Evolutionary conservation across 2,888 invertebrate genomes (phyloP), one percentile per base, ranked within the genome.

Genomic region (Trachelus troglodyta): DNA sequence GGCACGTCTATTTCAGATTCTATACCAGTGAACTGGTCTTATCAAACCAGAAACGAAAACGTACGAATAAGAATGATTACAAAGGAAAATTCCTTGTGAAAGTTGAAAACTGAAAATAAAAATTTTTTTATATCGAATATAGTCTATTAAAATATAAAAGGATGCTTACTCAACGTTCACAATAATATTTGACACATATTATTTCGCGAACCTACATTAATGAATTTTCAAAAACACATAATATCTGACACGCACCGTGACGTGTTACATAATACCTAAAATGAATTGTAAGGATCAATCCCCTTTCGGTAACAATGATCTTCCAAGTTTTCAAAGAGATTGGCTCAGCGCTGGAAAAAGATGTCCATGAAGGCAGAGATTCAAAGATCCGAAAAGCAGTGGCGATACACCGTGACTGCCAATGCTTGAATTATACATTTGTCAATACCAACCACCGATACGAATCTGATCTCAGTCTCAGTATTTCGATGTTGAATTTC

Each of bases 371-470:
- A 56, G 40, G 40, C 40, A 56, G 40, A 56, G 40, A 56, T 56
- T 56, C 40, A 56, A 56, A 56, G 40, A 56, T 56, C 40, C 40
- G 40, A 56, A 56, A 56, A 56, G 40, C 40, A 56, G 40, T 56
- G 23, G 9, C 40, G 40, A 23, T 56, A 56, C 40, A 56, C 40
- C 15, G 23, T 56, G 40, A 56, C 40, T 23, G 40, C 23, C 40
- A 77, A 78, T 71, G 84, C 80, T 85, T 86, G 86, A 83, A 88
- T 88, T 88, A 88, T 87, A 85, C 87, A 88, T 87, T 86, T 85
- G 83, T 85, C 80, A 81, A 84, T 34, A 71, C 37, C 34, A 15
- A 30, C 75, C 75, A 74, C 79, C 76, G 82, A 80, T 82, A 80
- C 78, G 83, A 83, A 87, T 87, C 84, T 83, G 84, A 84, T 84